Percentiles rank a stretch among this genome's conserved stretches.
phyloP scores from a whole-genome alignment of 2,888 invertebrate species.

The Cerceris rybyensis region DNA sequence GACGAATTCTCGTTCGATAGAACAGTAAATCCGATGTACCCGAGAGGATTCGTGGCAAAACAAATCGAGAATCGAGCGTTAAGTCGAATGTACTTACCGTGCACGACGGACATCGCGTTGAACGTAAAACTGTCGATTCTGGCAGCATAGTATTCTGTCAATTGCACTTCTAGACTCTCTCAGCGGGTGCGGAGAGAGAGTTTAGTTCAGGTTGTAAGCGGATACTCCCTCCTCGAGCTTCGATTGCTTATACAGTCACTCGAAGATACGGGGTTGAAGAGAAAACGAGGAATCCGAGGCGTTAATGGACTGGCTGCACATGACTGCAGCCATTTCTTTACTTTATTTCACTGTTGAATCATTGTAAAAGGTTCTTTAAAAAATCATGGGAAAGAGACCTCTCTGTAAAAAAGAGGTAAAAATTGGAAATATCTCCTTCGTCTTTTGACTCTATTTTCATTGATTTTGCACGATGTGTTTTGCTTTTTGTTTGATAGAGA shows the following conservation, averaged over 20 bases:
- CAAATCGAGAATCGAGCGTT: not conserved
- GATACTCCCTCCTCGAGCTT: not conserved
- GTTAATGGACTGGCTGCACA: not conserved
- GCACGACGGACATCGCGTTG: slow-evolving; percentile 1
- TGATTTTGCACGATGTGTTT: not conserved
- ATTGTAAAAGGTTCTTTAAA: not conserved
- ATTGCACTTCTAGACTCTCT: slow-evolving; percentile 11
- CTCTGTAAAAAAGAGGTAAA: not conserved
- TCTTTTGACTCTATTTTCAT: not conserved
- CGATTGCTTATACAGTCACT: slow-evolving; percentile 13
- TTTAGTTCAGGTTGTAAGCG: not conserved
- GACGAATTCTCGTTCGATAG: no score
- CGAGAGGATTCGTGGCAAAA: not conserved
- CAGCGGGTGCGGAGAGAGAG: not conserved
- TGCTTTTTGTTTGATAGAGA: not conserved
- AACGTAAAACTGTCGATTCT: not conserved
- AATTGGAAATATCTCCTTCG: not conserved
- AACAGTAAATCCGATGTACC: no score
- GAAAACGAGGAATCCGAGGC: not conserved
- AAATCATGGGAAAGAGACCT: no score
- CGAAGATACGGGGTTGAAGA: not conserved
- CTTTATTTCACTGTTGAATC: not conserved
- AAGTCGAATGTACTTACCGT: slow-evolving; percentile 1
- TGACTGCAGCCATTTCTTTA: slow-evolving; percentile 3
- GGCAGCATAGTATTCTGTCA: slow-evolving; percentile 11